A percentile compares a stretch with the other conserved stretches of the same genome.
Evolutionary conservation across 1,140 invertebrate genomes (phyloP).

Genomic region (Drosophila pseudoananassae): DNA sequence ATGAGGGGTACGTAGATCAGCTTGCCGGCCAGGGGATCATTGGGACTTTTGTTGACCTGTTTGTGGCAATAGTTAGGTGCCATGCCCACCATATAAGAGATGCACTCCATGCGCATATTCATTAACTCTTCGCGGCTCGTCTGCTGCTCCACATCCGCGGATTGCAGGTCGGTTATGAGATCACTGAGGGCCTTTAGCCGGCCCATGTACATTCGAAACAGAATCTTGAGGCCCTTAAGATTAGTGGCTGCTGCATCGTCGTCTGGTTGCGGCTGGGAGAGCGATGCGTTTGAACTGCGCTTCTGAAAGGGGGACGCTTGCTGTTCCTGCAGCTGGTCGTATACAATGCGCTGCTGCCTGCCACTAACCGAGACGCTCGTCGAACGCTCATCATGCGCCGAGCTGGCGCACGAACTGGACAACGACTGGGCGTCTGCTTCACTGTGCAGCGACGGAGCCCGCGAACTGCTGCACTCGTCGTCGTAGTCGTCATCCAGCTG

Average conservation of each 20-base stretch:
- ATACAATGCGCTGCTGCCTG: conserved; percentile 75
- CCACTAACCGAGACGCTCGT: conserved; percentile 49
- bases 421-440: conserved; percentile 77
- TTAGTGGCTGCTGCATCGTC: conserved; percentile 64
- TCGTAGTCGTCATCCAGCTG: conserved; percentile 74
- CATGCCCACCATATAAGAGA: conserved; percentile 74
- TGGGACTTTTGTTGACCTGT: conserved; percentile 38
- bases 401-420: conserved; percentile 75
- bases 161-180: conserved; percentile 76
- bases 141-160: conserved; percentile 75
- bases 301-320: conserved; percentile 70
- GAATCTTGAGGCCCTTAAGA: conserved; percentile 78
- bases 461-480: conserved; percentile 72
- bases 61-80: conserved; percentile 67
- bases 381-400: conserved; percentile 69
- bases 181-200: conserved; percentile 74
- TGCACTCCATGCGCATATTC: conserved; percentile 76
- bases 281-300: conserved; percentile 67
- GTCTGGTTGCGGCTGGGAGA: conserved; percentile 60
- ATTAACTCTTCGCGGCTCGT: conserved; percentile 69
- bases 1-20: conserved; percentile 75
- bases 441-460: conserved; percentile 71
- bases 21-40: conserved; percentile 50
- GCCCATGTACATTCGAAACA: conserved; percentile 83
- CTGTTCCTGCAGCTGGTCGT: conserved; percentile 77